Evolutionary conservation across 2,113 vertebrate species (phyloP).

Genomic region (Myanophis thanlyinensis): DNA sequence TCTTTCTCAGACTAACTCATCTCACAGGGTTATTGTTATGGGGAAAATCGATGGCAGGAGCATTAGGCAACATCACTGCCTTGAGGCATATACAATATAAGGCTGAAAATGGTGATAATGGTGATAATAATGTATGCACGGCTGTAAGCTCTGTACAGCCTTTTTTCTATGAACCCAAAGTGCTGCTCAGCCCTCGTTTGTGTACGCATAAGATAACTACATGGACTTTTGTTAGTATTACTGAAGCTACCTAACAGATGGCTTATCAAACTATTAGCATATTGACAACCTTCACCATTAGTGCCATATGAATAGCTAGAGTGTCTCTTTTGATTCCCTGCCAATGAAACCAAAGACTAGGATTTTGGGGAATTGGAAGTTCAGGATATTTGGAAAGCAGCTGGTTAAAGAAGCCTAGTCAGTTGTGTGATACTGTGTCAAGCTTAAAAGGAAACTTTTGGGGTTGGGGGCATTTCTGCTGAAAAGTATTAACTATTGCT

Average conservation of each 20-base stretch:
- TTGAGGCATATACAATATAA: neutral
- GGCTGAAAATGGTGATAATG: neutral
- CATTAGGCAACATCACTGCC: neutral
- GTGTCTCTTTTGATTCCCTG: neutral
- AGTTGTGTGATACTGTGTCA: rapidly evolving
- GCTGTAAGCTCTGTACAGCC: neutral
- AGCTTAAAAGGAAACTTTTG: too few species aligned
- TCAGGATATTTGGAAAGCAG: neutral
- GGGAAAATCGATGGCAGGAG: neutral
- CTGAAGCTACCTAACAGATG: neutral
- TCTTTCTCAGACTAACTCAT: neutral
- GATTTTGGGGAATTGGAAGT: neutral
- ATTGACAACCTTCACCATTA: neutral
- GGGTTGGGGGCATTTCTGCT: too few species aligned
- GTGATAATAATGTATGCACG: neutral
- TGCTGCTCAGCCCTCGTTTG: neutral
- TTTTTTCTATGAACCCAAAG: neutral
- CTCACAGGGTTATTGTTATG: neutral
- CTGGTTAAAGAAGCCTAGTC: neutral
- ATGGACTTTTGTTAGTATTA: neutral
- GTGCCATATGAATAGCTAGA: neutral
- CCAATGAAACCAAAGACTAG: neutral
- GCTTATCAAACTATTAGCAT: neutral
- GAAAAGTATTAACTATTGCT: too few species aligned
- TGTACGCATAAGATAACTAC: neutral